phyloP scores from a whole-genome alignment of 1,140 invertebrate species.

The Panulirus ornatus region DNA sequence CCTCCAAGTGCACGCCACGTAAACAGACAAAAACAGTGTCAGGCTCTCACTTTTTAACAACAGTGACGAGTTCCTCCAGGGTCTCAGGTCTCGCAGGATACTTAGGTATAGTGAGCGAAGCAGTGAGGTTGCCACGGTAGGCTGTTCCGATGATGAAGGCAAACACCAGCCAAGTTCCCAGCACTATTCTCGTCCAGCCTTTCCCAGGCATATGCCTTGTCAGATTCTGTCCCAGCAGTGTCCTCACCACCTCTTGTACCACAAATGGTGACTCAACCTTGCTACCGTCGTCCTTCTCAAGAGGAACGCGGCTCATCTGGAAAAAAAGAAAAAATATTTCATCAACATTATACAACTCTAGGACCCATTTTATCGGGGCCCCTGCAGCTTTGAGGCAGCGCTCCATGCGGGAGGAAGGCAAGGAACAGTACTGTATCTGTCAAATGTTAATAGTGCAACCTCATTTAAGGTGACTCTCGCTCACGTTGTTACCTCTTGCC shows the following conservation, averaged over 20 bases:
- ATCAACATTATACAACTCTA: no score
- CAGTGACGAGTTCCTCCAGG: conserved; percentile 23
- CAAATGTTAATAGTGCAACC: no score
- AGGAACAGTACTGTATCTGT: no score
- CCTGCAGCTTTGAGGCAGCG: no score
- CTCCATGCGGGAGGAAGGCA: no score
- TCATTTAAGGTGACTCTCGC: no score
- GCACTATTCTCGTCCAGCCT: conserved; percentile 1
- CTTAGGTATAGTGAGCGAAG: conserved; percentile 47
- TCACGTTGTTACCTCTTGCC: no score
- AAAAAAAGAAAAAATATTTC: no score
- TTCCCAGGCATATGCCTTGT: neutral
- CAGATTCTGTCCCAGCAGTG: conserved; percentile 46
- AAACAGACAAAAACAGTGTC: neutral
- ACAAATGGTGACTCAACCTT: neutral
- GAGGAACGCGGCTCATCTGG: neutral
- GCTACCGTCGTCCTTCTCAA: neutral
- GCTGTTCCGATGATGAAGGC: conserved; percentile 34
- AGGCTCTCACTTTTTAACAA: conserved; percentile 18
- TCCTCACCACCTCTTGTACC: conserved; percentile 19
- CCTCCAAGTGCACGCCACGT: no score
- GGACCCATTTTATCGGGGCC: no score
- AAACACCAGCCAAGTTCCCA: conserved; percentile 53
- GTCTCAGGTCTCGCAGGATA: conserved; percentile 50
- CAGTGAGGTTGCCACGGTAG: conserved; percentile 54